Evolutionary conservation across 2,797 vertebrate genomes (phyloP), one percentile per base, ranked within the genome.

Genomic region (Macrochelys suwanniensis): DNA sequence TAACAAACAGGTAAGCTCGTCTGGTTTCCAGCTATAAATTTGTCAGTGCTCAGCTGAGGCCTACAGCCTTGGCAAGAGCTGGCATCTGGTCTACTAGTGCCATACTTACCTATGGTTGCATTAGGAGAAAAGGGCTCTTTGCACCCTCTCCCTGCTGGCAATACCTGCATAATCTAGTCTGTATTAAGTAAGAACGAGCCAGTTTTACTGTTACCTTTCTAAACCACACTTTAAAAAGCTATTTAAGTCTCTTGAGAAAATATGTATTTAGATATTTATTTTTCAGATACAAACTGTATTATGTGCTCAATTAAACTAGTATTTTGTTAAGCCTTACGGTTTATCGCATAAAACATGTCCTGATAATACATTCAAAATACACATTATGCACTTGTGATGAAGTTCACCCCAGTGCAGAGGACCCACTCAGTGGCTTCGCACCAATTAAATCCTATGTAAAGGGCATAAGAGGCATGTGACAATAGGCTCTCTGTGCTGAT

Each of bases 61-160:
- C 65, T 37, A 11, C 10, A 37, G 12, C 13, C 28, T 31, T 33
- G 59, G 6, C 28, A 54, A 54, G 23, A 25, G 54, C 54, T 23
- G 21, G 6, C 28, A 71, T 10, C 5, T 71, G 8, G 65, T 37
- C 65, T 37, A 42, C 65, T n/a, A 42, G 19, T 10, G 9, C 42
- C 16, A 71, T n/a, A 71, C 31, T 74, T 49, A 49, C 13, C 12
- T 71, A 5, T 0, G 1, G 8, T 2, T 82, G 0, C 47, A 1
- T 57, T 25, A 65, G 31, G 10, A 71, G n/a, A 31, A 87, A 47
- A 7, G 1, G 1, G 23, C 28, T 88, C n/a, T 54, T 89, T 87
- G 23, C 3, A 2, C 28, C 88, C 42, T 78, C 23, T 6, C 37
- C 57, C 2, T 8, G 28, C 42, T 77, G 1, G 3, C 0, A 0